Base-by-base conservation (phyloP, 2,113 vertebrate species). In the Cricetomys ansorgei region DNA sequence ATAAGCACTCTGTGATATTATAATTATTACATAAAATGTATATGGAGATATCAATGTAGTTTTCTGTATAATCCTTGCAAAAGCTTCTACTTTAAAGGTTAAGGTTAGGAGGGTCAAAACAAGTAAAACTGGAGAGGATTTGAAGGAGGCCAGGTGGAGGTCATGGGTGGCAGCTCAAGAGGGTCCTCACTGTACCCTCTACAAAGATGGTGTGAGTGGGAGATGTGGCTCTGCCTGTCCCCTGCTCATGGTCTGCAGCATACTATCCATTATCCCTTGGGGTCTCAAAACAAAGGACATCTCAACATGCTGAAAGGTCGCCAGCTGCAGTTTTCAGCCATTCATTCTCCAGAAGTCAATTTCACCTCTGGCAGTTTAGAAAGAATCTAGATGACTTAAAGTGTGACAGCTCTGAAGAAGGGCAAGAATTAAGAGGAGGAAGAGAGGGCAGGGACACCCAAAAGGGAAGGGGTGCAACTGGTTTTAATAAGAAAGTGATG, bases 301-400 rank as follows among this genome's bases (percentile, higher is more conserved):
- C 97, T 95, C 97, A 91, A 94, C 84, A 50, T 80, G 73, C 93
- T 81, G 95, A 97, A 98, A 98, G 62, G 94, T 97, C 97, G n/a
- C 4, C 45, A 79, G 96, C 96, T 97, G 98, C 98, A 98, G 77
- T 96, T 98, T 98, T 95, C 96, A 89, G 97, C 92, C 97, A 97
- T 95, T 92, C 59, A 37, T 97, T 94, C 98, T 98, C 95, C 84
- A 97, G 98, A 98, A 98, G 97, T 97, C 98, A 97, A 95, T 98
- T 98, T 97, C 96, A 97, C 97, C 98, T 98, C 97, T 98, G 97
- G 96, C 97, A 98, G 98, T 91, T 97, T 89, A 80, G 67, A 97
- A 96, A 83, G 89, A 96, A 98, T 72, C 88, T 55, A 76, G 83
- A 97, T 94, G 89, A 95, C 40, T 19, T 89, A 91, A 97, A 95